Evolutionary conservation across 2,888 invertebrate genomes (phyloP), one percentile per base, ranked within the genome.

Genomic region (Orthosia cruda): DNA sequence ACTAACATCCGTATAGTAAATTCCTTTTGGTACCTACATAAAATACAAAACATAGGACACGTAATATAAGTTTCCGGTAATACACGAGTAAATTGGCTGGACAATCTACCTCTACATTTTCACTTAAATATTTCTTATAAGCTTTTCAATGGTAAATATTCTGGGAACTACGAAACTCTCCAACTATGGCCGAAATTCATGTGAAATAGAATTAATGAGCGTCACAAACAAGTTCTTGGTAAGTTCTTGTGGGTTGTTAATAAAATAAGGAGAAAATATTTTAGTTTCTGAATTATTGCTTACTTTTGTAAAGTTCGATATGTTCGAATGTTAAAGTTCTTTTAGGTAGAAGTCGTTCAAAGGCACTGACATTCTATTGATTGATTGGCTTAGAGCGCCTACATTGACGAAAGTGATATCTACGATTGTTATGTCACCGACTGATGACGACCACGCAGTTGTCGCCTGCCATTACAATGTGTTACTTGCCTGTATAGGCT

Each of bases 131-230:
- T 55, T 71, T 74, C n/a, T 61, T 55, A 71, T 54, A 55, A 69
- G 58, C n/a, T 63, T 75, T 73, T 69, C 57, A 71, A 69, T 77
- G 18, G 49, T 63, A 69, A 77, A 40, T 71, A 62, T 69, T 59
- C 61, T 55, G n/a, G 52, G n/a, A 83, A 62, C 70, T 73, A 68
- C 52, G 40, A 62, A 68, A 80, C 4, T 45, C n/a, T n/a, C 18
- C 13, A 66, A 77, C n/a, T 81, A 57, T 61, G 2, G 5, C 7
- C 11, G 12, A 65, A 49, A 68, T 75, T 80, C 45, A 3, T 65
- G 49, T 73, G 26, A 67, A 77, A 75, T 75, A 23, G 49, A 83
- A 75, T 77, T 69, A 77, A 71, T 66, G 62, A 75, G n/a, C 32
- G 59, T 32, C 5, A 63, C n/a, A 26, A 74, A 68, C 59, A 40